These are phyloP conservation scores for Saguinus imperator DNA, from an alignment of 2,113 vertebrate genomes.

Conservation along the genomic window DNA sequence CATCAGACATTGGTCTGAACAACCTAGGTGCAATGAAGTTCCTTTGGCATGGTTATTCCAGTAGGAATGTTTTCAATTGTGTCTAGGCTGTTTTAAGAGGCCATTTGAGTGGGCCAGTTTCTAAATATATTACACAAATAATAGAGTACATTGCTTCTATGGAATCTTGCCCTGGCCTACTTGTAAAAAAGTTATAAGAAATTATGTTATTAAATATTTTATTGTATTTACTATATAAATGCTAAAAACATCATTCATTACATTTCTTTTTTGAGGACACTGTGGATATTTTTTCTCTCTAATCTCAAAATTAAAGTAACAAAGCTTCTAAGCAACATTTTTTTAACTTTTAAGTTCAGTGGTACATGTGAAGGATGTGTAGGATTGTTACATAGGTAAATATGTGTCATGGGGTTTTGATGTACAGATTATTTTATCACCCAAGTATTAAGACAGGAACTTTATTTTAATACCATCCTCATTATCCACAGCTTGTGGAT, in stretches of 20 bases:
- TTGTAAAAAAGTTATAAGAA: slow-evolving; percentile 34
- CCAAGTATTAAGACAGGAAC: not conserved
- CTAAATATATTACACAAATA: slow-evolving; percentile 51
- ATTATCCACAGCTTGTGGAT: not conserved
- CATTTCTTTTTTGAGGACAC: too few relatives aligned
- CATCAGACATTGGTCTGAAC: slow-evolving; percentile 23
- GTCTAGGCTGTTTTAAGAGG: slow-evolving; percentile 45
- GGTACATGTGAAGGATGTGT: too few relatives aligned
- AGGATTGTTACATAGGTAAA: too few relatives aligned
- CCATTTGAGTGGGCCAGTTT: slow-evolving; percentile 16
- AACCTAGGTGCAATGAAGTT: slow-evolving; percentile 37
- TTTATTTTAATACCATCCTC: not conserved
- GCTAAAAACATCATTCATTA: too few relatives aligned
- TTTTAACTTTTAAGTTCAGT: too few relatives aligned
- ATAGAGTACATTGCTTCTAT: not conserved
- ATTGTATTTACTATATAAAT: not conserved
- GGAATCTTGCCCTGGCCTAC: slow-evolving; percentile 14
- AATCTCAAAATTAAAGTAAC: too few relatives aligned
- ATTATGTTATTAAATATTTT: slow-evolving; percentile 9
- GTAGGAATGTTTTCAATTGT: slow-evolving; percentile 16
- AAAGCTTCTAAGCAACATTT: too few relatives aligned
- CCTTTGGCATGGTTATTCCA: not conserved
- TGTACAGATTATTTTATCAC: too few relatives aligned
- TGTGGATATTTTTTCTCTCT: too few relatives aligned
- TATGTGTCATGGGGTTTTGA: too few relatives aligned